Base-by-base conservation (phyloP, 2,797 vertebrate genomes). In the Chelon labrosus region DNA sequence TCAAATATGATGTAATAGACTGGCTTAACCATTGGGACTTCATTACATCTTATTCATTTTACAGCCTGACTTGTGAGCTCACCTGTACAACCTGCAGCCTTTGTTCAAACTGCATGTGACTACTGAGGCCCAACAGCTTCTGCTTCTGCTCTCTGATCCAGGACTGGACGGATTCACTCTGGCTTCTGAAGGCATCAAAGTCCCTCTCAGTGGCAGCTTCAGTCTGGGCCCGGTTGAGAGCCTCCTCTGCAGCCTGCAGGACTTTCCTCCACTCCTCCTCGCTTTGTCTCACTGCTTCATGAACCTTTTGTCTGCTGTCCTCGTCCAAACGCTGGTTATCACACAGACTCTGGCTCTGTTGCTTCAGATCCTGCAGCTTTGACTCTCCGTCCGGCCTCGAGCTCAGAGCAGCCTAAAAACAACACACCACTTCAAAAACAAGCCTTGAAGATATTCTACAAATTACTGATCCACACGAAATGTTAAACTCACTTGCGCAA, bases 61-160 rank as follows among this genome's bases (percentile, higher is more conserved):
- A 42, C 4, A 44, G 13, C 41, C 41, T 16, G 41, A 44, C 41
- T 16, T 7, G 14, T 6, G 7, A 2, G 68, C 85, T 79, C 64
- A 98, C 97, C 96, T 96, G 95, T 53, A 92, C 86, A 17, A 84
- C 90, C 68, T 89, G 79, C 10, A 92, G 84, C 78, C 85, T 91
- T 79, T 97, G 86, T 0, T 95, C 92, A 54, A 92, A 74, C 0
- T 86, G 90, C 50, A 86, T 75, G 0, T 83, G 83, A 67, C 87
- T 77, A 11, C 82, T 87, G 50, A 94, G 55, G 25, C 87, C 85
- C 81, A 86, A 54, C 64, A 97, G 83, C 38, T 89, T 92, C 61
- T 95, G 91, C 76, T 92, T 92, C n/a, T 94, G 94, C 47, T 92
- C 93, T 67, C 70, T 89, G 73, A 97, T 92, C 92, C 96, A 97